Evolutionary conservation across 2,797 vertebrate genomes (phyloP).

Genomic region (Antennarius maculatus): DNA sequence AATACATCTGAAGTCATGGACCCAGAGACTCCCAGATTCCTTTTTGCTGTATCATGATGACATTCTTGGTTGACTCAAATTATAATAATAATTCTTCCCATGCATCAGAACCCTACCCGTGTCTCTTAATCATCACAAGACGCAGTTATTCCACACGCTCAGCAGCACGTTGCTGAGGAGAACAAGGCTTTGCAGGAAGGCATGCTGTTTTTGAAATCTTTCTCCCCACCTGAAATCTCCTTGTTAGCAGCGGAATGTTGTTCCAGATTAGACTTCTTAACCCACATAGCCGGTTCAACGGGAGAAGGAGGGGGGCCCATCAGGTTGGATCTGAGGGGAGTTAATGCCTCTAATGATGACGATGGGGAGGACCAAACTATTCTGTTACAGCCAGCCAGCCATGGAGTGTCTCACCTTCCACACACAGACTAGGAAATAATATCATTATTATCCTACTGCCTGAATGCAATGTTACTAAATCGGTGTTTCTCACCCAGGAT

Average conservation of each 20-base stretch:
- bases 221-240: slow-evolving; percentile 45
- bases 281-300: slow-evolving; percentile 59
- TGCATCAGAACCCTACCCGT: slow-evolving; percentile 11
- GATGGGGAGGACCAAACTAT: slow-evolving; percentile 31
- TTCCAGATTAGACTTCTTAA: slow-evolving; percentile 67
- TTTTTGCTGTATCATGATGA: slow-evolving; percentile 27
- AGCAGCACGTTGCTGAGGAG: slow-evolving; percentile 67
- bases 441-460: slow-evolving; percentile 33
- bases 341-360: slow-evolving; percentile 59
- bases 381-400: slow-evolving; percentile 33
- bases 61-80: slow-evolving; percentile 6
- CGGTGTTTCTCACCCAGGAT: neutral
- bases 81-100: slow-evolving; percentile 24
- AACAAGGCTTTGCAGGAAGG: slow-evolving; percentile 40
- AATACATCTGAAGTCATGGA: slow-evolving; percentile 69
- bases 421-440: slow-evolving; percentile 17
- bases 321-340: slow-evolving; percentile 39
- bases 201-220: slow-evolving; percentile 55
- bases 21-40: slow-evolving; percentile 17
- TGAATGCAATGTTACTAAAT: neutral
- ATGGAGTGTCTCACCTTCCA: slow-evolving; percentile 17
- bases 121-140: slow-evolving; percentile 26
- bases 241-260: slow-evolving; percentile 50
- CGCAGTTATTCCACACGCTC: slow-evolving; percentile 31
- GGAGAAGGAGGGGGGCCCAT: slow-evolving; percentile 36